Conservation (phyloP, 2,888 invertebrate species). For the Serrognathus titanus region DNA sequence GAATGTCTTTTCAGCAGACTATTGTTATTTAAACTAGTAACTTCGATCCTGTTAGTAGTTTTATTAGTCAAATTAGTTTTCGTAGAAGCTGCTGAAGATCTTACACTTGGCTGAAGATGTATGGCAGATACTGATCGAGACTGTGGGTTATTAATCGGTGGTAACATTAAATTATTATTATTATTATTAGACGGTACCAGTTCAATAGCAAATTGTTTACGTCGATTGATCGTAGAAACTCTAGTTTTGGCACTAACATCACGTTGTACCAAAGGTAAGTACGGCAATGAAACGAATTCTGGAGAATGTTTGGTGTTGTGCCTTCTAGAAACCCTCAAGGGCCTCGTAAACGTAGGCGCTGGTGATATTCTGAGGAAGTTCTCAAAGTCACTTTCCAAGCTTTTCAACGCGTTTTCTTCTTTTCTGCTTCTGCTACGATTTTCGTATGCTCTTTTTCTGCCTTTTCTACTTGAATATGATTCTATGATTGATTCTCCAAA, state of each 20-base stretch:
- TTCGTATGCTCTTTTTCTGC: neutral
- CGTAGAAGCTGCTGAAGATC: constrained; percentile 19
- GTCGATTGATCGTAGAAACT: constrained; percentile 5
- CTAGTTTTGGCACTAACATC: constrained; percentile 24
- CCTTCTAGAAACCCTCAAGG: neutral
- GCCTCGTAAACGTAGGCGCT: constrained; percentile 8
- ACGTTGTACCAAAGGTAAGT: constrained; percentile 23
- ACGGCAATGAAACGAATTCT: constrained; percentile 38
- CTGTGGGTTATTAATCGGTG: constrained; percentile 25
- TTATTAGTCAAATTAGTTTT: constrained; percentile 3
- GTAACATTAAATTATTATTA: constrained; percentile 31
- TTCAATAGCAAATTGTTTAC: constrained; percentile 16
- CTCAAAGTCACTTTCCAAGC: constrained; percentile 10
- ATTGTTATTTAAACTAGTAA: no score
- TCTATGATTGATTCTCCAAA: constrained; percentile 19
- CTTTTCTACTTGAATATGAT: constrained; percentile 19
- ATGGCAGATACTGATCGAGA: constrained; percentile 42
- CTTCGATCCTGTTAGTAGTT: no score
- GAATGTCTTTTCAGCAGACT: no score
- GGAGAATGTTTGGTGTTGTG: constrained; percentile 10
- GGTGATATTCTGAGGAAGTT: constrained; percentile 15
- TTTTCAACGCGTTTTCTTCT: neutral
- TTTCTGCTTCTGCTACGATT: neutral
- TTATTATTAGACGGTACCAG: constrained; percentile 22
- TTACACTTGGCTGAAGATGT: constrained; percentile 30